phyloP scores from a whole-genome alignment of 2,113 vertebrate species.

The Tretioscincus oriximinensis region DNA sequence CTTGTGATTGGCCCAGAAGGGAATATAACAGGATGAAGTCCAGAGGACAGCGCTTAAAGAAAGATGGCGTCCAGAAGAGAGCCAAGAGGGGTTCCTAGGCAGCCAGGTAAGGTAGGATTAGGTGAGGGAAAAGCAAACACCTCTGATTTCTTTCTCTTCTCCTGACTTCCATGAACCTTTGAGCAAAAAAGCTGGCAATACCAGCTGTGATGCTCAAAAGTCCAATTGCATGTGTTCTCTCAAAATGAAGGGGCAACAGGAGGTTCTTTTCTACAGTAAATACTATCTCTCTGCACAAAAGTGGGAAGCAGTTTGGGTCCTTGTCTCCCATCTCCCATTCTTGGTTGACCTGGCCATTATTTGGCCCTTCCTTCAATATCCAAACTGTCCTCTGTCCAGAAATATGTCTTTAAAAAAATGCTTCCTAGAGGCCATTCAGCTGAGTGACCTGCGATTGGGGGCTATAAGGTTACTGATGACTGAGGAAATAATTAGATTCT shows the following conservation, averaged over 20 bases:
- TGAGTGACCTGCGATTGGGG: neutral
- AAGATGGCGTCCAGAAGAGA: slow-evolving; percentile 40
- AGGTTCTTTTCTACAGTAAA: neutral
- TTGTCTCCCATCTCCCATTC: neutral
- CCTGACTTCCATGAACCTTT: neutral
- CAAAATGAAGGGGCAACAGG: neutral
- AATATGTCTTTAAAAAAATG: neutral
- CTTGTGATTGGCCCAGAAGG: slow-evolving; percentile 10
- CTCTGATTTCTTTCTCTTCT: neutral
- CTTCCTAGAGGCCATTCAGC: neutral
- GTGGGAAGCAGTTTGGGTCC: neutral
- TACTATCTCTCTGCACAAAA: neutral
- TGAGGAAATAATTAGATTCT: neutral
- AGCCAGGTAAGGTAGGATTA: slow-evolving; percentile 62
- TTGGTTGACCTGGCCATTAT: neutral
- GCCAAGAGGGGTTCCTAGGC: slow-evolving; percentile 57
- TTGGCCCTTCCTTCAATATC: neutral
- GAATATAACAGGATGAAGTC: slow-evolving; percentile 18
- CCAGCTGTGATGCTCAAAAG: neutral
- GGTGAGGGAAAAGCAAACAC: neutral
- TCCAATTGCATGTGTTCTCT: neutral
- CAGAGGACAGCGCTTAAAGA: slow-evolving; percentile 51
- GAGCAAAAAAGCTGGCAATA: neutral
- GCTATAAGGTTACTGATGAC: too few relatives aligned
- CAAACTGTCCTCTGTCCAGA: neutral